Evolutionary conservation across 2,113 vertebrate species (phyloP).

Genomic region (Microcebus lehilahytsara): DNA sequence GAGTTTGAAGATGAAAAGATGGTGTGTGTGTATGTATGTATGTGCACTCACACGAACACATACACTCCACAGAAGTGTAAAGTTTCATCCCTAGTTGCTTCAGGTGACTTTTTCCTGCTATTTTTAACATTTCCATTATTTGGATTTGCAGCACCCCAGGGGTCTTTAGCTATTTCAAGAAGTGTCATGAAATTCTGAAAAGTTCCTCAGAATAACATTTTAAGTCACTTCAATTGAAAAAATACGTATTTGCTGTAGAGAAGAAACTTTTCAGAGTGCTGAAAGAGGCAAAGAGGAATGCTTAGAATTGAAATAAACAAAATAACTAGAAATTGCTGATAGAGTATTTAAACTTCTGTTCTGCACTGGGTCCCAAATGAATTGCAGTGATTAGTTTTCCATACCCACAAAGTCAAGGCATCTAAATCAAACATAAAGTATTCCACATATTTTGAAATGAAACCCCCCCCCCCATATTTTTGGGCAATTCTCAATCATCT

Average conservation of each 20-base stretch:
- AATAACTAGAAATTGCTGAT: not conserved
- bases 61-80: not conserved
- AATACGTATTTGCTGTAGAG: conserved; percentile 34
- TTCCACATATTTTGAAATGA: not conserved
- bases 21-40: not conserved
- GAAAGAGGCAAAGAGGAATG: not conserved
- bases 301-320: conserved; percentile 50
- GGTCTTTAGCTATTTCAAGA: conserved; percentile 68
- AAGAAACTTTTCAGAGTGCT: conserved; percentile 53
- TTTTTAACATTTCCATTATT: conserved; percentile 67
- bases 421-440: conserved; percentile 46
- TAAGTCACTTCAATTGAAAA: conserved; percentile 49
- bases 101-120: conserved; percentile 35
- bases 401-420: not conserved
- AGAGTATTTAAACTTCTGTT: conserved; percentile 13
- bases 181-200: conserved; percentile 58
- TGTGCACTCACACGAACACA: not conserved
- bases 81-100: not conserved
- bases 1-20: not conserved
- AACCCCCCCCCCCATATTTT: not conserved
- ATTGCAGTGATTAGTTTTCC: not conserved
- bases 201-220: conserved; percentile 65
- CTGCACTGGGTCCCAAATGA: not conserved
- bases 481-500: conserved; percentile 31
- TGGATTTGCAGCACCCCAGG: conserved; percentile 54